Base-by-base conservation (phyloP, 2,888 invertebrate species). In the Odontocolon sp. region DNA sequence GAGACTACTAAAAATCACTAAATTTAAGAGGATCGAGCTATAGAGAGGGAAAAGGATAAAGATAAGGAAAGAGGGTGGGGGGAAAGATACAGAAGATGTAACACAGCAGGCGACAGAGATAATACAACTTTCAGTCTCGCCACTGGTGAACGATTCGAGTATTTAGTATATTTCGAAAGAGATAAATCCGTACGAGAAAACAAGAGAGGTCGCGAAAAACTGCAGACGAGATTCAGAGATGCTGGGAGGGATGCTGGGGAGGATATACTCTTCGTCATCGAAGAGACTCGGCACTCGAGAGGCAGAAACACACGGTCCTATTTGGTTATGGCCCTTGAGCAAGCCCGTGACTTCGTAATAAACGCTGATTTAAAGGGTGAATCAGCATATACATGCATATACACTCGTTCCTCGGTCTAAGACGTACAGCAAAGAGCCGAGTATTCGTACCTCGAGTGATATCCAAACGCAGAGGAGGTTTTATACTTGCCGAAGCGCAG, bases 281-380 rank as follows among this genome's bases (percentile, higher is more conserved):
- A n/a, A n/a, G n/a, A n/a, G n/a, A n/a, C n/a, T n/a, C n/a, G n/a
- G n/a, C n/a, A n/a, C n/a, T n/a, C 45, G 36, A 36, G 9, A 9
- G 28, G 33, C 26, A 8, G 45, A 47, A 47, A 18, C 45, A 33
- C 33, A 14, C 9, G 14, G 23, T 18, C 47, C 9, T n/a, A n/a
- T n/a, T n/a, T n/a, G 54, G 47, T 33, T 23, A 33, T 47, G 47
- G 14, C 47, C 63, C 45, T 16, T 18, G 31, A 21, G 21, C 21
- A 33, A 28, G 6, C 23, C 16, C 21, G 47, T 28, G 23, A 4
- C 42, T 45, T 40, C 42, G 78, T 63, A 81, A 82, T 83, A 81
- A 83, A 82, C 69, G 54, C 61, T 77, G 80, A 81, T 81, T 81
- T 84, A 83, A 70, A 64, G 78, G 79, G 26, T 76, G 73, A 70